Evolutionary conservation across 2,888 invertebrate species (phyloP).

Genomic region (Rotaria socialis): DNA sequence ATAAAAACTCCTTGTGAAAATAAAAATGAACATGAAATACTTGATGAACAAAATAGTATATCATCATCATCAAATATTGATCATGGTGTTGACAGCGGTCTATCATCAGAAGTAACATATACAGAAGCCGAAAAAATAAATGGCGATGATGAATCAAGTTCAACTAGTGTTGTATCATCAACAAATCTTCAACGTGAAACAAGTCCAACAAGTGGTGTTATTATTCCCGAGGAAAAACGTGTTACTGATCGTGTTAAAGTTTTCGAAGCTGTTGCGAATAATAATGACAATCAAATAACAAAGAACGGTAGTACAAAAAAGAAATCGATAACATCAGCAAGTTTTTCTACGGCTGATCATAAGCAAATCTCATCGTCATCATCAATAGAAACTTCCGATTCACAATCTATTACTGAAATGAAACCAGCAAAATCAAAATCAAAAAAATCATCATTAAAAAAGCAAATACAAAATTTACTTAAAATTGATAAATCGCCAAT

Average conservation of each 20-base stretch:
- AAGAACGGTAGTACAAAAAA: neutral
- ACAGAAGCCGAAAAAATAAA: neutral
- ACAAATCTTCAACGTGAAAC: too few species aligned
- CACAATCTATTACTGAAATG: neutral
- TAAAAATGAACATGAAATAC: neutral
- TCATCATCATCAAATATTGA: neutral
- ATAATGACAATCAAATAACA: too few species aligned
- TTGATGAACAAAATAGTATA: neutral
- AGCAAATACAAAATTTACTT: constrained; percentile 34
- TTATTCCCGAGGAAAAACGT: neutral
- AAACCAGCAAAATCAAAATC: neutral
- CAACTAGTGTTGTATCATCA: neutral
- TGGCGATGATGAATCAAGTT: neutral
- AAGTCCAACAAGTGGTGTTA: constrained; percentile 2
- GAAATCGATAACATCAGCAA: neutral
- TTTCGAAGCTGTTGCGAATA: neutral
- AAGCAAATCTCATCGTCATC: neutral
- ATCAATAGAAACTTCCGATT: neutral
- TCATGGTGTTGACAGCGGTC: neutral
- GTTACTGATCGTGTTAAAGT: constrained; percentile 11
- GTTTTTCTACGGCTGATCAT: neutral
- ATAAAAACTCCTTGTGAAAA: neutral
- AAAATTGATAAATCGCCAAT: constrained; percentile 37
- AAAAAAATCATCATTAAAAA: neutral
- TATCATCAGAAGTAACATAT: neutral